Evolutionary conservation across 2,888 invertebrate genomes (phyloP).

Genomic region (Cephus pulcher): DNA sequence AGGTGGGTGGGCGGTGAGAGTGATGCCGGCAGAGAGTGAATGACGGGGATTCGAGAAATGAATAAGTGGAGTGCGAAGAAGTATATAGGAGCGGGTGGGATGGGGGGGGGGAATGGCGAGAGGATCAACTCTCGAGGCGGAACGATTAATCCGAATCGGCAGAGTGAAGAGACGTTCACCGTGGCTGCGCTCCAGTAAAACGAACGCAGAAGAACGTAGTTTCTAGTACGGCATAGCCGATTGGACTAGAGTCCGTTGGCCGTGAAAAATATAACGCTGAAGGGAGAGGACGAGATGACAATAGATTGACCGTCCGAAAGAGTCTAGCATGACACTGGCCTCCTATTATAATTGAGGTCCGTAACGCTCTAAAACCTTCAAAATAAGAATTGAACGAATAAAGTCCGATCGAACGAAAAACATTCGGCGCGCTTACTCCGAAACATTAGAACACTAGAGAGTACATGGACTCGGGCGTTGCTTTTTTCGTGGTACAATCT

Average conservation of each 20-base stretch:
- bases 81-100: no score
- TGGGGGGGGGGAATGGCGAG: neutral
- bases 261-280: neutral
- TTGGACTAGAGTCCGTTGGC: neutral
- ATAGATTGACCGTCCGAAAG: slow-evolving; percentile 5
- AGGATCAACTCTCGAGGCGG: neutral
- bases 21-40: neutral
- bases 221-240: neutral
- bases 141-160: neutral
- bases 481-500: slow-evolving; percentile 50
- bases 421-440: neutral
- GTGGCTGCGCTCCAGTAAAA: slow-evolving; percentile 43
- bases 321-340: slow-evolving; percentile 20
- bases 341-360: slow-evolving; percentile 18
- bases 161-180: slow-evolving; percentile 4
- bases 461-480: slow-evolving; percentile 23
- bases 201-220: slow-evolving; percentile 35
- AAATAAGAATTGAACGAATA: slow-evolving; percentile 44
- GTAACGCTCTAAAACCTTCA: slow-evolving; percentile 61
- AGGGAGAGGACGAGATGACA: no score
- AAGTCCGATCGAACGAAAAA: slow-evolving; percentile 1
- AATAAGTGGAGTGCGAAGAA: neutral
- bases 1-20: no score
- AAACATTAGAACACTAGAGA: neutral
- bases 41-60: neutral